A percentile compares a stretch with the other conserved stretches of the same genome.
phyloP scores from a whole-genome alignment of 2,797 vertebrate genomes.

The Spinus olivaceus region DNA sequence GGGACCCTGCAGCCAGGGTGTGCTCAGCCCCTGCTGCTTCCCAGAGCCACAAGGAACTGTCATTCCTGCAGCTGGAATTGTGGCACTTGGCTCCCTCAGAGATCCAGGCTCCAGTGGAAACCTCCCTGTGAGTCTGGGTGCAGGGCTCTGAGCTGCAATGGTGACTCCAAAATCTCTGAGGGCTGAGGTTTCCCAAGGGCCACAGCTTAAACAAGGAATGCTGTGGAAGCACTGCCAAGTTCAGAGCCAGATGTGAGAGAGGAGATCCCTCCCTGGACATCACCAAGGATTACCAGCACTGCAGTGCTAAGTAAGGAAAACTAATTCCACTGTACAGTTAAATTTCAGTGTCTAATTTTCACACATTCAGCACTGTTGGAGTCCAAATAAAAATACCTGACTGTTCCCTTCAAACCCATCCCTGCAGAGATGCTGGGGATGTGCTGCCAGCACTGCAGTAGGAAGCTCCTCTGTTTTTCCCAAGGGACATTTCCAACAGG shows the following conservation, averaged over 20 bases:
- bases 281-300: not conserved
- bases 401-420: not conserved
- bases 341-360: not conserved
- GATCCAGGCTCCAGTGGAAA: not conserved
- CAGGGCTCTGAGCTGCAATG: not conserved
- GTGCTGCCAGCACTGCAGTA: not conserved
- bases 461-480: not conserved
- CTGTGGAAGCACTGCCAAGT: not conserved
- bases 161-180: not conserved
- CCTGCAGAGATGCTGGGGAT: not conserved
- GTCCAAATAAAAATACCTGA: not conserved
- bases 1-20: not conserved
- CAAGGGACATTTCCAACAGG: accelerated
- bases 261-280: not conserved
- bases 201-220: not conserved
- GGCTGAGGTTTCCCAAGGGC: not conserved
- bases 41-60: not conserved
- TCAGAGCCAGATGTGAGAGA: not conserved
- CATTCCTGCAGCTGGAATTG: not conserved
- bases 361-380: not conserved
- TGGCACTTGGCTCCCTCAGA: not conserved
- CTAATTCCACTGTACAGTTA: not conserved
- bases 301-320: not conserved
- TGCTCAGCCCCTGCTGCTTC: not conserved
- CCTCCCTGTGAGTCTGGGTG: not conserved